Evolutionary conservation across 2,888 invertebrate species (phyloP).

Genomic region (Mechanitis messenoides): DNA sequence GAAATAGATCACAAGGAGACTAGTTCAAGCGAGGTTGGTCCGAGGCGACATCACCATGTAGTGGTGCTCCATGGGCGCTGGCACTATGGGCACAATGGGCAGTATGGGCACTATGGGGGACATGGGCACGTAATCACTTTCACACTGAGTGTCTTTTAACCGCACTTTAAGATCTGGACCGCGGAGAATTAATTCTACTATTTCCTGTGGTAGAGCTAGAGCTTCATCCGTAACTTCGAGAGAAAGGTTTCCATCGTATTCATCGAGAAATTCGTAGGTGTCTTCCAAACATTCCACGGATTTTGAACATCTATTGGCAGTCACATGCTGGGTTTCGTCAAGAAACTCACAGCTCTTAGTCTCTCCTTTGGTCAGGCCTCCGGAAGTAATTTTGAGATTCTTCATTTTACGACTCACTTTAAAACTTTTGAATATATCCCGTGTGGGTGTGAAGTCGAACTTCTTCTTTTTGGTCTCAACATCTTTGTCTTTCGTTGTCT

Average conservation of each 20-base stretch:
- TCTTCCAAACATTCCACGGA: slow-evolving; percentile 63
- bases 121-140: slow-evolving; percentile 66
- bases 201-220: slow-evolving; percentile 57
- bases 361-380: slow-evolving; percentile 50
- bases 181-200: slow-evolving; percentile 56
- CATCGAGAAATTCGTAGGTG: slow-evolving; percentile 43
- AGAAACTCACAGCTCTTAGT: slow-evolving; percentile 70
- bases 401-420: slow-evolving; percentile 63
- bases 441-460: slow-evolving; percentile 69
- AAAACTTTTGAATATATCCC: slow-evolving; percentile 69
- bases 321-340: slow-evolving; percentile 53
- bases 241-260: slow-evolving; percentile 45
- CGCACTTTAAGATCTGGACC: slow-evolving; percentile 48
- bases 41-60: slow-evolving; percentile 68
- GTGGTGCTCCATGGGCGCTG: slow-evolving; percentile 52
- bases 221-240: slow-evolving; percentile 53
- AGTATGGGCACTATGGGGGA: slow-evolving; percentile 55
- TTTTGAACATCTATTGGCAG: slow-evolving; percentile 55
- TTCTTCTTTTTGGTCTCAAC: slow-evolving; percentile 67
- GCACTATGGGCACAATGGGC: slow-evolving; percentile 61
- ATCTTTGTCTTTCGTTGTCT: slow-evolving; percentile 57
- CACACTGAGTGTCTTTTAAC: slow-evolving; percentile 41
- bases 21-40: slow-evolving; percentile 52
- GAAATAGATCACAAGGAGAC: slow-evolving; percentile 2
- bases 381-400: slow-evolving; percentile 51